These are phyloP conservation scores for Pseudomugil gertrudae DNA, from an alignment of 2,797 vertebrate genomes.

Conservation along the genomic window DNA sequence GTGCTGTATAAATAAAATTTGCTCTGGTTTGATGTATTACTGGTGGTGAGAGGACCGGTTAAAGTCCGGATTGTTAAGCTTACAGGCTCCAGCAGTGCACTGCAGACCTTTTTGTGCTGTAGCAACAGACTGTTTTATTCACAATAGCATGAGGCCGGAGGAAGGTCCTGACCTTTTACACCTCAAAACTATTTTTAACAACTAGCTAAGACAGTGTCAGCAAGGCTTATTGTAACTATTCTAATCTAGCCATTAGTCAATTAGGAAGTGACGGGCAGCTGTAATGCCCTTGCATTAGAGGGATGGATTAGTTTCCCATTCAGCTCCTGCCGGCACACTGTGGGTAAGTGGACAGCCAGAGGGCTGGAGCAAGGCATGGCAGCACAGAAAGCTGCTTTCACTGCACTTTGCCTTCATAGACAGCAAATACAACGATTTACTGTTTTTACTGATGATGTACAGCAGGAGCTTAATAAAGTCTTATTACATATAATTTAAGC, in stretches of 20 bases:
- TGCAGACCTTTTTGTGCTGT: not conserved
- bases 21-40: no score
- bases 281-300: constrained; percentile 75
- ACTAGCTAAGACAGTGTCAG: constrained; percentile 73
- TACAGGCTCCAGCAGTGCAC: not conserved
- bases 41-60: not conserved
- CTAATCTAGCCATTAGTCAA: constrained; percentile 83
- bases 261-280: constrained; percentile 78
- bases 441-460: constrained; percentile 45
- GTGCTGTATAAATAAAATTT: no score
- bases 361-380: constrained; percentile 34
- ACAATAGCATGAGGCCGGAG: constrained; percentile 31
- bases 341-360: constrained; percentile 53
- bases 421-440: constrained; percentile 25
- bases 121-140: constrained; percentile 22
- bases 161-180: constrained; percentile 34
- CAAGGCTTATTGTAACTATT: constrained; percentile 71
- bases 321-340: constrained; percentile 48
- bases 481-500: constrained; percentile 63
- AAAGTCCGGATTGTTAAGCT: not conserved
- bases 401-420: constrained; percentile 62
- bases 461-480: constrained; percentile 53
- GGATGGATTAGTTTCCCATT: constrained; percentile 78
- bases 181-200: constrained; percentile 72
- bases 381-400: constrained; percentile 66